These are phyloP conservation scores for Latrodectus geometricus DNA, from an alignment of 1,140 invertebrate species.

Conservation along the genomic window DNA sequence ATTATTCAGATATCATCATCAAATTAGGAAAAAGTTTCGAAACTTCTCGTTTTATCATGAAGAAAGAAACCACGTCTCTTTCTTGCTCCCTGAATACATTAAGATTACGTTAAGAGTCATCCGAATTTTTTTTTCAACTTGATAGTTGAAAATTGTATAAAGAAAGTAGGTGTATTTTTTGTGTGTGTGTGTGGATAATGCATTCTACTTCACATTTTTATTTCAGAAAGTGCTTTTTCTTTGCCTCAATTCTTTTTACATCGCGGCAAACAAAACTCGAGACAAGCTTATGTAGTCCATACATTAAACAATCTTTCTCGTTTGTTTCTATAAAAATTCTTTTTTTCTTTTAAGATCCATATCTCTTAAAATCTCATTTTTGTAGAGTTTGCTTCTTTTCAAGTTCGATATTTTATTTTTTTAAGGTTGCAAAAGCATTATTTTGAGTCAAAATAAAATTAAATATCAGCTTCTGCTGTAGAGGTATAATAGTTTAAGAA, in stretches of 20 bases:
- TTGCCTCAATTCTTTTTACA: slow-evolving; percentile 5
- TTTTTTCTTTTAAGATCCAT: slow-evolving; percentile 4
- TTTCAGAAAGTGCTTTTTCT: background rate
- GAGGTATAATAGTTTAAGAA: too few relatives aligned
- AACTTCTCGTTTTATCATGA: background rate
- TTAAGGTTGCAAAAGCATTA: too few relatives aligned
- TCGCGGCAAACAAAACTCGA: background rate
- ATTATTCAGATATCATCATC: background rate
- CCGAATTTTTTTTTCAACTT: background rate
- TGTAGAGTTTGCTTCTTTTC: background rate
- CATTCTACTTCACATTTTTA: slow-evolving; percentile 16
- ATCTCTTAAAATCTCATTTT: slow-evolving; percentile 20
- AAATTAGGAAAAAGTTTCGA: background rate
- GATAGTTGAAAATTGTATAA: background rate
- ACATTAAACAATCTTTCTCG: slow-evolving; percentile 2
- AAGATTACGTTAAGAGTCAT: background rate
- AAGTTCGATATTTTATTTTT: background rate
- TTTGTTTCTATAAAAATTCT: background rate
- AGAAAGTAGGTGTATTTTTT: background rate
- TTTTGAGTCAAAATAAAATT: background rate
- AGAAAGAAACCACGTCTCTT: background rate
- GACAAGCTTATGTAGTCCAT: slow-evolving; percentile 14
- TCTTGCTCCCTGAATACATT: background rate
- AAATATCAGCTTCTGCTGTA: background rate
- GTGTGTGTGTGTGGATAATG: background rate